A percentile compares a stretch with the other conserved stretches of the same genome.
Conservation (phyloP, 2,888 invertebrate genomes). For the Allacma fusca region DNA sequence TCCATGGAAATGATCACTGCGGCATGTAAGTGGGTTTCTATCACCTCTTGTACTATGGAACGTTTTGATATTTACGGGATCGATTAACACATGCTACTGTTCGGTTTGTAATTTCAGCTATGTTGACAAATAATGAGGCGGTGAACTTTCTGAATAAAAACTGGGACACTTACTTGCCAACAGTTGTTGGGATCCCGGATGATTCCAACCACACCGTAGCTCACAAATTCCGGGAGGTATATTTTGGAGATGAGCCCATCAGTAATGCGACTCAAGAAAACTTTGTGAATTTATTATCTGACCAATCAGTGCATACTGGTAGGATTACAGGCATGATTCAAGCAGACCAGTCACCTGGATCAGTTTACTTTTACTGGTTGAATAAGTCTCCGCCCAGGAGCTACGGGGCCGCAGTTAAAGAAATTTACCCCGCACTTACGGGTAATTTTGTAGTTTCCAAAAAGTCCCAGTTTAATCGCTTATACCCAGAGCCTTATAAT, state of each 20-base stretch:
- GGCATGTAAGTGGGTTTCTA: too few relatives aligned
- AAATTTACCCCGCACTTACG: conserved; percentile 24
- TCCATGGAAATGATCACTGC: too few relatives aligned
- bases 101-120: too few relatives aligned
- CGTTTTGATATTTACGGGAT: too few relatives aligned
- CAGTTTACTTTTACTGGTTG: conserved; percentile 29
- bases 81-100: too few relatives aligned
- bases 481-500: too few relatives aligned
- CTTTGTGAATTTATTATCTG: conserved; percentile 21
- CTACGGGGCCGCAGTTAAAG: background rate
- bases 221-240: conserved; percentile 24
- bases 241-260: conserved; percentile 24
- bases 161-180: too few relatives aligned
- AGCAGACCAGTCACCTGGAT: background rate
- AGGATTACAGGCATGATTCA: background rate
- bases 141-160: too few relatives aligned
- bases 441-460: too few relatives aligned
- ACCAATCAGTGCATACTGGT: background rate
- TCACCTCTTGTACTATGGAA: too few relatives aligned
- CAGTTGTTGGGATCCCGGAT: conserved; percentile 10
- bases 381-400: conserved; percentile 11
- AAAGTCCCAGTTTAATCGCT: too few relatives aligned
- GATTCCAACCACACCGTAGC: conserved; percentile 20
- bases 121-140: too few relatives aligned
- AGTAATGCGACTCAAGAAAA: conserved; percentile 23